Evolutionary conservation across 2,888 invertebrate genomes (phyloP).

Genomic region (Allolobophora icterica): DNA sequence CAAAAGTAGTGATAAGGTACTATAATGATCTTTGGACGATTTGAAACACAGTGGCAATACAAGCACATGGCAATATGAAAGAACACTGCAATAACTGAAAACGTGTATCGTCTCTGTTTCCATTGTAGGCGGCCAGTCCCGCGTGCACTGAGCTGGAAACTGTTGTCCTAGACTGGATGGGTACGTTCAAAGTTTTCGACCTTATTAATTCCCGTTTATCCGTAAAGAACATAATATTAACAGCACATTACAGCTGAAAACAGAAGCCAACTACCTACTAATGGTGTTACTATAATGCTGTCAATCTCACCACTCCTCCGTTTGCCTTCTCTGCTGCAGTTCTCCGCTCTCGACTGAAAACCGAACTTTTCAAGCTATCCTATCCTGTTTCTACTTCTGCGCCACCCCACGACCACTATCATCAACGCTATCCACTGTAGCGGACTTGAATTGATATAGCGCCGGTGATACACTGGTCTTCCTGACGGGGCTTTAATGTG

Average conservation of each 20-base stretch:
- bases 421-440: too few species aligned
- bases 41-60: not conserved
- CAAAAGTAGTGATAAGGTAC: too few species aligned
- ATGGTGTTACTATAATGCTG: not conserved
- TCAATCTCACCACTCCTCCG: too few species aligned
- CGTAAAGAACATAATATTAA: not conserved
- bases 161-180: slow-evolving; percentile 93
- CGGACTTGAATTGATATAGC: too few species aligned
- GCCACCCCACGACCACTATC: too few species aligned
- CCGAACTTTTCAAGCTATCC: too few species aligned
- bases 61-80: not conserved
- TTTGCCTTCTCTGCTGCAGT: too few species aligned
- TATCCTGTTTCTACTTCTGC: too few species aligned
- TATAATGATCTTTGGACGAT: not conserved
- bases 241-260: not conserved
- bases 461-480: too few species aligned
- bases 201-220: not conserved
- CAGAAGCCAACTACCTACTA: not conserved
- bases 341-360: too few species aligned
- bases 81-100: not conserved
- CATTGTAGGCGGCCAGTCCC: slow-evolving; percentile 84
- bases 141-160: slow-evolving; percentile 95
- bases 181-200: slow-evolving; percentile 62
- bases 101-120: not conserved
- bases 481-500: not conserved